phyloP scores from a whole-genome alignment of 2,888 invertebrate genomes.

The Spodoptera picta region DNA sequence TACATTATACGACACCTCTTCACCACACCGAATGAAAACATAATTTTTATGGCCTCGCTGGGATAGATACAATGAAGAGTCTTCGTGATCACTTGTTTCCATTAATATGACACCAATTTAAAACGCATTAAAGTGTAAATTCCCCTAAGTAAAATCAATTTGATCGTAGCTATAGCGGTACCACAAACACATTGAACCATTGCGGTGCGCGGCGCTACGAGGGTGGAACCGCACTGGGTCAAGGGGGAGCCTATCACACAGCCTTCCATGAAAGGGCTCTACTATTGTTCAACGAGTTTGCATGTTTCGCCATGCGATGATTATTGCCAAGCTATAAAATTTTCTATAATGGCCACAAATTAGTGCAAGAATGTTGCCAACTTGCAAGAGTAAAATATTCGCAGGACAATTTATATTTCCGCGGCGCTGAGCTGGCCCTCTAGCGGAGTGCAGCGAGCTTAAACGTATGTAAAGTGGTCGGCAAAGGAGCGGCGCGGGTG shows the following conservation, averaged over 20 bases:
- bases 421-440: background rate
- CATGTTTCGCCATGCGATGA: background rate
- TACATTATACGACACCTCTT: too few species aligned
- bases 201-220: constrained; percentile 20
- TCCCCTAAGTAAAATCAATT: constrained; percentile 4
- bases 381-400: background rate
- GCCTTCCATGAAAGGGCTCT: constrained; percentile 6
- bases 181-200: constrained; percentile 20
- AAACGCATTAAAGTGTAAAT: too few species aligned
- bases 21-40: too few species aligned
- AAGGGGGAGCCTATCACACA: constrained; percentile 2
- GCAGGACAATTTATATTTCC: too few species aligned
- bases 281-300: background rate
- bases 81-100: too few species aligned
- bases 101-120: too few species aligned
- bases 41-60: too few species aligned
- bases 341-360: too few species aligned
- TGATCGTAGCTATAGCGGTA: background rate
- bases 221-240: constrained; percentile 13
- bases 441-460: constrained; percentile 19
- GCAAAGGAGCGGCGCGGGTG: constrained; percentile 20
- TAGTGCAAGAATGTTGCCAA: background rate
- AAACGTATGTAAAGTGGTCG: constrained; percentile 51
- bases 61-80: too few species aligned
- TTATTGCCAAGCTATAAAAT: too few species aligned